phyloP scores from a whole-genome alignment of 2,888 invertebrate genomes.

The Penaeus monodon region DNA sequence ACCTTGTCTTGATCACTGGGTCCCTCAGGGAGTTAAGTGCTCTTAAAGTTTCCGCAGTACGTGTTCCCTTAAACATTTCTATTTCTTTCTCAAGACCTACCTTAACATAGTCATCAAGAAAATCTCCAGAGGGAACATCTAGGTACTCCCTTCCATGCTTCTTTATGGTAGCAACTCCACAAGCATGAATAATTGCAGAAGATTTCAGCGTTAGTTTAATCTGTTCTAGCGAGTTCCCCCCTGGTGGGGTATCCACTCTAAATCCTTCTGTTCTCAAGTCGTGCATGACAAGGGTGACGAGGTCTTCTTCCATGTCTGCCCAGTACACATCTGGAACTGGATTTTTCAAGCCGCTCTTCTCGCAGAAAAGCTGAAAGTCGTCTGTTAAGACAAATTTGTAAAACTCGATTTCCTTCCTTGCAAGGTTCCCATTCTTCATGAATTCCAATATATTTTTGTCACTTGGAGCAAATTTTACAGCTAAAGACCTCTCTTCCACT shows the following conservation, averaged over 20 bases:
- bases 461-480: conserved; percentile 47
- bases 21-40: conserved; percentile 7
- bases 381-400: conserved; percentile 45
- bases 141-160: conserved; percentile 31
- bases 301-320: conserved; percentile 29
- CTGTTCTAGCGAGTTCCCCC: conserved; percentile 49
- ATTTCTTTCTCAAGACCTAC: conserved; percentile 41
- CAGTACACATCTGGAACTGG: conserved; percentile 51
- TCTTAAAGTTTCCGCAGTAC: conserved; percentile 11
- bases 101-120: conserved; percentile 17
- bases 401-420: conserved; percentile 49
- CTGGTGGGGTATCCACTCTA: conserved; percentile 20
- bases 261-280: conserved; percentile 38
- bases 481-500: conserved; percentile 5
- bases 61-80: conserved; percentile 24
- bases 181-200: conserved; percentile 53
- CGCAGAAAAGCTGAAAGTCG: conserved; percentile 38
- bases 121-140: conserved; percentile 15
- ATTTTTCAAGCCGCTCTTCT: conserved; percentile 13
- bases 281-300: conserved; percentile 49
- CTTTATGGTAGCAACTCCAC: conserved; percentile 39
- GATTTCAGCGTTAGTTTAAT: conserved; percentile 27
- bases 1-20: not conserved
- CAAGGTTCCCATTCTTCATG: conserved; percentile 37
- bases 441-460: not conserved